phyloP scores from a whole-genome alignment of 2,888 invertebrate genomes.

The Hedychridium roseum region DNA sequence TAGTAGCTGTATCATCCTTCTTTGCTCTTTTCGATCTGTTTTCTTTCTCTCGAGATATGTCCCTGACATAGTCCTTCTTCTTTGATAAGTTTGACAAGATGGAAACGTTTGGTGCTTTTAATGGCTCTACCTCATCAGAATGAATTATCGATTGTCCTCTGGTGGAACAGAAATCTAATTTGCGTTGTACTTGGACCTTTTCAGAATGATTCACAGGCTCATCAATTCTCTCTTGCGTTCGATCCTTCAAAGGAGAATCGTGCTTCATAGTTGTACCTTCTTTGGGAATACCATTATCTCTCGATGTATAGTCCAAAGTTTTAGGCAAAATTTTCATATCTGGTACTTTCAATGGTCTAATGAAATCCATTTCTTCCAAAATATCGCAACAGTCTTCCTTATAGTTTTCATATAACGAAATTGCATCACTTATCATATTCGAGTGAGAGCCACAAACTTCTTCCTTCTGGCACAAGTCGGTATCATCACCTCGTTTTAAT shows the following conservation, averaged over 20 bases:
- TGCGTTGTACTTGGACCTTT: conserved; percentile 51
- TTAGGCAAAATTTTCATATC: conserved; percentile 60
- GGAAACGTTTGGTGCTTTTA: conserved; percentile 53
- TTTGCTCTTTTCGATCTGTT: conserved; percentile 56
- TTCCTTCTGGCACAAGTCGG: no score
- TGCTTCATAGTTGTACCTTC: conserved; percentile 44
- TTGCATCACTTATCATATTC: conserved; percentile 7
- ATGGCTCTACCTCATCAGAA: conserved; percentile 53
- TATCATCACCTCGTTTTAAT: conserved; percentile 3
- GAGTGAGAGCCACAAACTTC: conserved; percentile 12
- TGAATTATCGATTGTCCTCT: conserved; percentile 49
- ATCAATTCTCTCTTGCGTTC: conserved; percentile 38
- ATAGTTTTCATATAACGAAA: conserved; percentile 18
- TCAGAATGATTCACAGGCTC: conserved; percentile 47
- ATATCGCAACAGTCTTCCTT: conserved; percentile 30
- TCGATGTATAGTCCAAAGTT: conserved; percentile 48
- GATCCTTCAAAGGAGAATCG: conserved; percentile 34
- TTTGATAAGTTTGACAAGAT: conserved; percentile 49
- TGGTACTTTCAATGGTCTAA: conserved; percentile 57
- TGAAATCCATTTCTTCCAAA: conserved; percentile 51
- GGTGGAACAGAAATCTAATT: conserved; percentile 55
- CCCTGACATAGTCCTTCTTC: conserved; percentile 54
- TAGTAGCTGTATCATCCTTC: conserved; percentile 46
- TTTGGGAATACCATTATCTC: conserved; percentile 47
- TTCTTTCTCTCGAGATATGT: conserved; percentile 56